phyloP scores from a whole-genome alignment of 2,888 invertebrate genomes.

The Aporophyla lueneburgensis region DNA sequence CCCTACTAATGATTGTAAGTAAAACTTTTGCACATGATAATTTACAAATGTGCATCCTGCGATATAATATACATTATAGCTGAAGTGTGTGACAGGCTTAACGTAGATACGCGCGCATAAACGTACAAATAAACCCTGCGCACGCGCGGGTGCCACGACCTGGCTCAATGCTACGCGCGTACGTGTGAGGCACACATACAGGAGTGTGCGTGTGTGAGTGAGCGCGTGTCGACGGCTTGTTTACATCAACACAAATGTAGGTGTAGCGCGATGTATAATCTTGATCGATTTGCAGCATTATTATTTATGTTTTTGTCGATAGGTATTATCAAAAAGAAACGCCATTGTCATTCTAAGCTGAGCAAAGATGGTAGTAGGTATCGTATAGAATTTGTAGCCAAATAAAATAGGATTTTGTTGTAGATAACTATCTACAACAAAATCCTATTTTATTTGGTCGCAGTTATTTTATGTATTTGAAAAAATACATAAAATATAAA shows the following conservation, averaged over 20 bases:
- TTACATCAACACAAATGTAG: constrained; percentile 84
- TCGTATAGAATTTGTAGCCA: no score
- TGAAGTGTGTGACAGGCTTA: constrained; percentile 46
- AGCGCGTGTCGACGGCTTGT: constrained; percentile 78
- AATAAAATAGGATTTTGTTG: no score
- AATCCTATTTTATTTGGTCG: no score
- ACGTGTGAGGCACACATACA: constrained; percentile 64
- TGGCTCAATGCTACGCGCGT: constrained; percentile 86
- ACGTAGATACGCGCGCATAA: constrained; percentile 70
- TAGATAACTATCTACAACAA: no score
- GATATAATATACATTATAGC: constrained; percentile 24
- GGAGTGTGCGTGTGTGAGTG: constrained; percentile 56
- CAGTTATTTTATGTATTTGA: no score
- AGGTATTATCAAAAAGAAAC: no score
- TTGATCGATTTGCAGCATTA: constrained; percentile 74
- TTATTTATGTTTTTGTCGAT: not conserved
- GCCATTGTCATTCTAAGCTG: not conserved
- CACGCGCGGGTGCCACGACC: constrained; percentile 89
- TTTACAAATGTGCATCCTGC: not conserved
- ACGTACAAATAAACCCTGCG: constrained; percentile 75
- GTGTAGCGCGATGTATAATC: constrained; percentile 62
- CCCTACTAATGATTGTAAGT: no score
- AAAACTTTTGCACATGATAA: not conserved
- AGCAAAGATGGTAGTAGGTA: not conserved
- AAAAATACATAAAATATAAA: no score